A percentile compares a stretch with the other conserved stretches of the same genome.
These are phyloP conservation scores for Brachymystax lenok DNA, from an alignment of 2,797 vertebrate species.

Conservation along the genomic window DNA sequence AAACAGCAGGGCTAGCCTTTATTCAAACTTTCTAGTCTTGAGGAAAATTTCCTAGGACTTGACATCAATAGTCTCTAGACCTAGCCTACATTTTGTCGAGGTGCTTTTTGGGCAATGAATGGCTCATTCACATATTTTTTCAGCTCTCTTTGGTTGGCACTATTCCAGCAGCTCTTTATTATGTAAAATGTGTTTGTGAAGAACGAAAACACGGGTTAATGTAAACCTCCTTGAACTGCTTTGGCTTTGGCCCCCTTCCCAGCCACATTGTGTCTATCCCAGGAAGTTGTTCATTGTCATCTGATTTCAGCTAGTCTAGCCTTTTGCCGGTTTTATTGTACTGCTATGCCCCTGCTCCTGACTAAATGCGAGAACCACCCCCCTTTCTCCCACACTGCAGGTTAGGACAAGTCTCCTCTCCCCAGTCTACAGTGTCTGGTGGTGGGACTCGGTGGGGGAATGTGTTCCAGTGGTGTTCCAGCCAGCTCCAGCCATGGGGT, in stretches of 20 bases:
- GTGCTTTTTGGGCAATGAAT: neutral
- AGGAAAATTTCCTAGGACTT: neutral
- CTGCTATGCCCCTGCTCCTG: neutral
- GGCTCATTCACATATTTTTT: neutral
- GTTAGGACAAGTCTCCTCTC: neutral
- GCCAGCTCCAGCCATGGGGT: constrained; percentile 42
- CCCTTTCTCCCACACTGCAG: neutral
- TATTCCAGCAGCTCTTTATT: neutral
- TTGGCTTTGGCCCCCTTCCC: constrained; percentile 6
- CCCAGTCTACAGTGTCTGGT: neutral
- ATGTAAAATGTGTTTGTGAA: neutral
- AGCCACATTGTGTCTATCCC: constrained; percentile 14
- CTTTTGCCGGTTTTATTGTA: constrained; percentile 3
- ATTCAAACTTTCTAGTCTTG: neutral
- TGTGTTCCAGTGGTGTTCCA: constrained; percentile 68
- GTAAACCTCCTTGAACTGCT: neutral
- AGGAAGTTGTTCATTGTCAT: constrained; percentile 24
- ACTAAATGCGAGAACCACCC: neutral
- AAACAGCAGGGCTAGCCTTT: neutral
- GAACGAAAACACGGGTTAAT: neutral
- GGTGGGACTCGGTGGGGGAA: constrained; percentile 45
- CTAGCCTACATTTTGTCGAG: neutral
- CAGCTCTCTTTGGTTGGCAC: neutral
- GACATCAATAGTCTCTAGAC: neutral
- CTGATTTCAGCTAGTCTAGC: neutral